Percentiles rank a stretch among this genome's conserved stretches.
These are phyloP conservation scores for cattle (Bos taurus) DNA, from an alignment of 2,113 vertebrate genomes.

Conservation along the genomic window ARS-UCD2.0 NC_037352.1:28277001-28277500, in stretches of 20 bases:
- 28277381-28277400: not conserved
- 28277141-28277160: not conserved
- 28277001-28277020: not conserved
- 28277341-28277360: not conserved
- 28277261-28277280: not conserved
- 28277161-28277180: not conserved
- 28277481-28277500: not conserved
- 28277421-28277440: not conserved
- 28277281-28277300: not conserved
- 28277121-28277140: conserved; percentile 9
- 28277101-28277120: not conserved
- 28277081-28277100: not conserved
- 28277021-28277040: not conserved
- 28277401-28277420: not conserved
- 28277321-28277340: not conserved
- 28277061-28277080: conserved; percentile 31
- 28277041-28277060: conserved; percentile 8
- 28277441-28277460: not conserved
- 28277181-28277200: not conserved
- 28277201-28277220: not conserved
- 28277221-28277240: not conserved
- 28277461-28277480: not conserved
- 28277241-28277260: not conserved
- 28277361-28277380: not conserved
- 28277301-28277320: not conserved